phyloP scores from a whole-genome alignment of 2,797 vertebrate genomes.

The Darevskia nairensis region DNA sequence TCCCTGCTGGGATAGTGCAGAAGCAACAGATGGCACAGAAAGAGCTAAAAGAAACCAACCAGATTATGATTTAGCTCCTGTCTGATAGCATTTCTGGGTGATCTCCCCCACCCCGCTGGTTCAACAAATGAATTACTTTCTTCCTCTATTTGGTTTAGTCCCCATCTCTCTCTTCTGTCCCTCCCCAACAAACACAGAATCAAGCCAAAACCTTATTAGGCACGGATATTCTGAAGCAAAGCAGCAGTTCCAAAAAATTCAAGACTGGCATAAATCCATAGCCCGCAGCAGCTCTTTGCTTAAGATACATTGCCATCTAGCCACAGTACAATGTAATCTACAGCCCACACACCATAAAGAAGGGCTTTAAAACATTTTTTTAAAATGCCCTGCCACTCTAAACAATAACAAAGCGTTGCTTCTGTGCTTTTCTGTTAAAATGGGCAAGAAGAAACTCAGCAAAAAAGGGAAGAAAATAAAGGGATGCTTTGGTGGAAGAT shows the following conservation, averaged over 20 bases:
- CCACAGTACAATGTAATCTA: constrained; percentile 51
- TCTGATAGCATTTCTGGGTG: neutral
- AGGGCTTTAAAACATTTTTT: constrained; percentile 39
- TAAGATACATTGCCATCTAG: constrained; percentile 67
- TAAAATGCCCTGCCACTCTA: constrained; percentile 15
- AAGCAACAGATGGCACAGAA: constrained; percentile 8
- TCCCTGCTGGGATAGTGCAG: constrained; percentile 7
- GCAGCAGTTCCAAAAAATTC: constrained; percentile 31
- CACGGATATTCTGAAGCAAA: constrained; percentile 41
- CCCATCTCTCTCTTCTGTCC: neutral
- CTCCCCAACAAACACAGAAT: constrained; percentile 31
- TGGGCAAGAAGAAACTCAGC: neutral
- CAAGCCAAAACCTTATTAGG: constrained; percentile 13
- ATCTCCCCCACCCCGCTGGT: neutral
- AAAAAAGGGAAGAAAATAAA: neutral
- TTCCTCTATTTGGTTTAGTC: neutral
- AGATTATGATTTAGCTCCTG: constrained; percentile 13
- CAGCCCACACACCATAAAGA: constrained; percentile 31
- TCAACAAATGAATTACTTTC: neutral
- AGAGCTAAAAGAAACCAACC: constrained; percentile 5
- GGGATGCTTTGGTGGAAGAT: neutral
- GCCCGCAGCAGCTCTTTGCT: constrained; percentile 42
- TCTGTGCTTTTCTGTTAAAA: constrained; percentile 9
- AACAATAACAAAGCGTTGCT: neutral
- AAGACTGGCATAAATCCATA: constrained; percentile 40